Base-by-base conservation (phyloP, 2,888 invertebrate species). In the Xylophagus ater region DNA sequence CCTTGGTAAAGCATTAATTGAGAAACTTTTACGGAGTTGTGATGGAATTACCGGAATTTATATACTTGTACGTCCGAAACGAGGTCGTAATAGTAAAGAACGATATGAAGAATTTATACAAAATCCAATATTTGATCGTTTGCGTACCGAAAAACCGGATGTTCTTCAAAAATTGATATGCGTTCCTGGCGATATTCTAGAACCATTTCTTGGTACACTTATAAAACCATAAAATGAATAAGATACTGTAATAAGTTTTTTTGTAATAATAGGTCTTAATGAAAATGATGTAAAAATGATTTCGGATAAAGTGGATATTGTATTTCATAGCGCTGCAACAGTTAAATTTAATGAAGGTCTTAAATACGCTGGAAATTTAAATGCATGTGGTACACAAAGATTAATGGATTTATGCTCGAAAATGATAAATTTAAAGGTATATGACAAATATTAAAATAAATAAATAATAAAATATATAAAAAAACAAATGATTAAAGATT, bases 241-340 rank as follows among this genome's bases (percentile, higher is more conserved):
- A 26, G 13, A 4, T 28, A 26, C 10, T 10, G 6, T 4, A 15
- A 21, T 14, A 6, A 15, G 6, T 19, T 24, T 33, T 24, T 29
- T 42, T 17, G 13, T 28, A 13, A 10, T 23, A 32, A 49, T 49
- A 60, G 60, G 87, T 8, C 72, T 89, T 34, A 74, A 71, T 41
- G 61, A 69, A 1, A 69, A 73, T 4, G 83, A 86, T 55, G 73
- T 74, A 37, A 63, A 65, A 28, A 65, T 73, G 44, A 59, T 87
- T 12, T 64, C 66, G 13, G 70, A 75, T 4, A 73, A 77, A 32
- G 83, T 92, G 10, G 78, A 87, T 24, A 73, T 88, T 10, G 85
- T 96, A 37, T 90, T 96, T 64, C 96, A 97, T 62, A 87, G 90
- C 15, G 97, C 96, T 0, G 96, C 96, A 0, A 96, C 96, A 0